Evolutionary conservation across 2,888 invertebrate genomes (phyloP).

Genomic region (Odontocerum albicorne): DNA sequence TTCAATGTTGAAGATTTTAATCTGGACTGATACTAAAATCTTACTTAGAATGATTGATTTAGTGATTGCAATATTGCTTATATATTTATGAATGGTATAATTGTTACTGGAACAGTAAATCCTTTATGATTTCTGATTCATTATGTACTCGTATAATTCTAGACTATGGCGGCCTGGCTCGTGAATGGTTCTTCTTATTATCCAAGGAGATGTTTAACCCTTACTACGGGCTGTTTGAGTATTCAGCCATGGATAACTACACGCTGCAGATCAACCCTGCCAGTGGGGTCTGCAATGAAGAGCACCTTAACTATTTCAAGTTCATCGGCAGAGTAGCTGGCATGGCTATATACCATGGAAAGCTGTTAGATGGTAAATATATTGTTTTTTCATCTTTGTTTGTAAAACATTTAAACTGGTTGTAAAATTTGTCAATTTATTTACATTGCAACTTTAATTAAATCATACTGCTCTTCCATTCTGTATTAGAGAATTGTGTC

Average conservation of each 20-base stretch:
- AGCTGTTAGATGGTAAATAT: slow-evolving; percentile 85
- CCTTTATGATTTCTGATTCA: too few relatives aligned
- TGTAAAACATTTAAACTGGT: too few relatives aligned
- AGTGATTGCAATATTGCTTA: background rate
- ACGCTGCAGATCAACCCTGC: slow-evolving; percentile 98
- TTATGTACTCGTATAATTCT: slow-evolving; percentile 42
- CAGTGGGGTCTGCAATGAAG: slow-evolving; percentile 97
- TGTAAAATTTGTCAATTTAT: too few relatives aligned
- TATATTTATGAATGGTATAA: background rate
- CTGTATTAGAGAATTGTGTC: too few relatives aligned
- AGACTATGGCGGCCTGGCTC: slow-evolving; percentile 95
- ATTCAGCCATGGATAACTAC: slow-evolving; percentile 99
- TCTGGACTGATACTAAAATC: too few relatives aligned
- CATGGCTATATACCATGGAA: slow-evolving; percentile 99
- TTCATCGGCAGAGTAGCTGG: slow-evolving; percentile 98
- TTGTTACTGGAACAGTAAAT: background rate
- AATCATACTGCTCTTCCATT: too few relatives aligned
- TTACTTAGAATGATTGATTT: too few relatives aligned
- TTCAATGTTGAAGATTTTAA: too few relatives aligned
- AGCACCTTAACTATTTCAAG: slow-evolving; percentile 97
- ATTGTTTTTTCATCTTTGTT: too few relatives aligned
- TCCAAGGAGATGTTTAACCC: slow-evolving; percentile 99
- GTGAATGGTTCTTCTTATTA: slow-evolving; percentile 98
- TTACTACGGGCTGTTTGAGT: slow-evolving; percentile 98
- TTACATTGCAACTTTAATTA: too few relatives aligned